These are phyloP conservation scores for Vulpes vulpes DNA, from an alignment of 2,113 vertebrate genomes.

Conservation along the genomic window DNA sequence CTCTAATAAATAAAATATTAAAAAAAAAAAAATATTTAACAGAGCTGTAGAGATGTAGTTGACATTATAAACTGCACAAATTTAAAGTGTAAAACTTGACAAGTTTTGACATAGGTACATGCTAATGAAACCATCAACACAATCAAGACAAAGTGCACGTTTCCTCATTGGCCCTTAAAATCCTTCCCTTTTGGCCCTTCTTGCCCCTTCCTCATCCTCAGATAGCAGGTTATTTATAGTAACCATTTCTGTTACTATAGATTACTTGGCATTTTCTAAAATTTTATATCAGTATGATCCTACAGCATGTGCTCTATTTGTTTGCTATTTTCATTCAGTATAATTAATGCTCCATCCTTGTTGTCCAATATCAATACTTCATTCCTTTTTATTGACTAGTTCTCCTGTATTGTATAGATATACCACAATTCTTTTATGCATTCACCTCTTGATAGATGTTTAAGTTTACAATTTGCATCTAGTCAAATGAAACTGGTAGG, in stretches of 20 bases:
- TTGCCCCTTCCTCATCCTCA: neutral
- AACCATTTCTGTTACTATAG: neutral
- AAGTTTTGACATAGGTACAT: neutral
- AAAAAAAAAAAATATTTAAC: neutral
- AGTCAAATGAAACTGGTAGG: neutral
- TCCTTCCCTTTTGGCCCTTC: neutral
- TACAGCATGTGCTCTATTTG: neutral
- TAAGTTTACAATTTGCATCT: neutral
- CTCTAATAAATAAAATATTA: too few species aligned
- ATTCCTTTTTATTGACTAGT: neutral
- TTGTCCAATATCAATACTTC: neutral
- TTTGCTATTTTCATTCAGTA: neutral
- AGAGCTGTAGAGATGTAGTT: neutral
- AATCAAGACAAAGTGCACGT: neutral
- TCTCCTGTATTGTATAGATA: neutral
- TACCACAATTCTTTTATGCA: neutral
- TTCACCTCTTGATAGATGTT: neutral
- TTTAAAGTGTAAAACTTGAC: neutral
- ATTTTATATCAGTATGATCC: neutral
- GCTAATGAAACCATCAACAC: neutral
- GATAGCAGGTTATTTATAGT: neutral
- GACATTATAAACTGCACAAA: neutral
- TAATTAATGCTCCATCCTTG: neutral
- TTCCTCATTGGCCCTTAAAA: neutral
- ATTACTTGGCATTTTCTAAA: neutral